Percentiles rank a stretch among this genome's conserved stretches.
phyloP scores from a whole-genome alignment of 2,888 invertebrate genomes.

The Malthinus seriepunctatus region DNA sequence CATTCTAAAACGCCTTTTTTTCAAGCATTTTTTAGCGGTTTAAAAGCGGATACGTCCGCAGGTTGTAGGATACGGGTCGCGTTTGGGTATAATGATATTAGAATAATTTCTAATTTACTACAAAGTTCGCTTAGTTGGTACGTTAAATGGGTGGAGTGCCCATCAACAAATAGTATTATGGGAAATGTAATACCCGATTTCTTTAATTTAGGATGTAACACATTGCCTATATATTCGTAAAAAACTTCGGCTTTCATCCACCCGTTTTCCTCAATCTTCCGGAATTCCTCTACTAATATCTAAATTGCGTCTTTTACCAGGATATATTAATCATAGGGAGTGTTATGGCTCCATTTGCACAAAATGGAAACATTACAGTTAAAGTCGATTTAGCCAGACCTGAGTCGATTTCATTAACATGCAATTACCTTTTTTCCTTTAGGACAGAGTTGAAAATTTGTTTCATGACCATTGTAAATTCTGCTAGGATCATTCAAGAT shows the following conservation, averaged over 20 bases:
- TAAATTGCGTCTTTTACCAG: not conserved
- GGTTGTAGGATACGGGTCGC: conserved; percentile 36
- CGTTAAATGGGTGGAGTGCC: conserved; percentile 11
- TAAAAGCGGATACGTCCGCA: conserved; percentile 34
- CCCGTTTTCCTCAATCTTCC: conserved; percentile 34
- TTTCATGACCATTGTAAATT: conserved; percentile 43
- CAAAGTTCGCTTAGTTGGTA: conserved; percentile 9
- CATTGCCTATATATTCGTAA: conserved; percentile 44
- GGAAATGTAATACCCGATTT: conserved; percentile 33
- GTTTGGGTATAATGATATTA: conserved; percentile 35
- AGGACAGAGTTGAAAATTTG: conserved; percentile 40
- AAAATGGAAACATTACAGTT: conserved; percentile 42
- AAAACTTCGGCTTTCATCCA: conserved; percentile 36
- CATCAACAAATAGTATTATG: conserved; percentile 45
- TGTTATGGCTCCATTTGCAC: conserved; percentile 34
- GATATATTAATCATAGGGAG: conserved; percentile 25
- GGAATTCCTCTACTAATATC: conserved; percentile 34
- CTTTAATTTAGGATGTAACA: conserved; percentile 41
- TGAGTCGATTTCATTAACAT: conserved; percentile 33
- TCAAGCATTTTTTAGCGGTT: conserved; percentile 27
- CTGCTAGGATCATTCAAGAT: conserved; percentile 30
- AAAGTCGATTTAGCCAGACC: conserved; percentile 38
- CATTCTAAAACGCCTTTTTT: conserved; percentile 38
- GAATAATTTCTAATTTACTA: conserved; percentile 16
- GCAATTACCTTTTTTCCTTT: conserved; percentile 35